A percentile compares a stretch with the other conserved stretches of the same genome.
phyloP scores from a whole-genome alignment of 2,797 vertebrate species.

The Periparus ater region DNA sequence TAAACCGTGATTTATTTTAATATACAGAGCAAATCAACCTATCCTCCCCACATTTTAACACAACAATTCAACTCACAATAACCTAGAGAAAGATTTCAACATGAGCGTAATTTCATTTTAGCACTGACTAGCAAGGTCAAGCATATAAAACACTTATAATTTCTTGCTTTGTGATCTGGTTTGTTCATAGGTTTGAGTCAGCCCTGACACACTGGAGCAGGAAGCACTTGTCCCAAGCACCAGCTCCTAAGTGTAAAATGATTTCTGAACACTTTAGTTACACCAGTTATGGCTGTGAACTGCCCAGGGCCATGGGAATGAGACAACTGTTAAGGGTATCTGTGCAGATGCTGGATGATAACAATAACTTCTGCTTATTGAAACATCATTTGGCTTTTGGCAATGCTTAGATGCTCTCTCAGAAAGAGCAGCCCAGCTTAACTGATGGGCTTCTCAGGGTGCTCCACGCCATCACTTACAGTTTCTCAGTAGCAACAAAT shows the following conservation, averaged over 20 bases:
- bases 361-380: slow-evolving; percentile 24
- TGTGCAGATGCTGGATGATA: not conserved
- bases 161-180: not conserved
- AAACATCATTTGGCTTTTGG: slow-evolving; percentile 20
- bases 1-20: not conserved
- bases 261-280: not conserved
- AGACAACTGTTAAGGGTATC: not conserved
- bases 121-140: not conserved
- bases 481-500: not conserved
- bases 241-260: not conserved
- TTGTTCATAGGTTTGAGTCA: not conserved
- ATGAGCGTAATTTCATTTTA: not conserved
- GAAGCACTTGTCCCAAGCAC: not conserved
- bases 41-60: not conserved
- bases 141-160: not conserved
- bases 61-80: not conserved
- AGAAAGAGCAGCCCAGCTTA: not conserved
- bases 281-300: not conserved
- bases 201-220: not conserved
- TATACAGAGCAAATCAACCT: not conserved
- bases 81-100: not conserved
- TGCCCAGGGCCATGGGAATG: not conserved
- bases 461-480: rapidly evolving
- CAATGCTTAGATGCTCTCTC: not conserved
- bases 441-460: not conserved